A percentile compares a stretch with the other conserved stretches of the same genome.
phyloP scores from a whole-genome alignment of 2,113 vertebrate species.

The Tychaedon coryphoeus region DNA sequence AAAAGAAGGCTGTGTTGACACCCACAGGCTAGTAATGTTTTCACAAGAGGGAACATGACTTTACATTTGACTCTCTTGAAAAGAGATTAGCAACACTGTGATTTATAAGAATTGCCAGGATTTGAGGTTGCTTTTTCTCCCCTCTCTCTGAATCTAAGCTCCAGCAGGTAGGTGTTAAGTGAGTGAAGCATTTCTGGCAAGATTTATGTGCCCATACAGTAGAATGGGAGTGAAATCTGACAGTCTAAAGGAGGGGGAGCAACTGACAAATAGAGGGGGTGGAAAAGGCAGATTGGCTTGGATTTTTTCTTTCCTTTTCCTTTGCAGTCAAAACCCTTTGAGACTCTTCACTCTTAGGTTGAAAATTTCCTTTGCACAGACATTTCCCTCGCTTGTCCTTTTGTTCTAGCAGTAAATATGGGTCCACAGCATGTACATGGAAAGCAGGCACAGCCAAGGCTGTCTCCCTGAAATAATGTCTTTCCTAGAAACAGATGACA shows the following conservation, averaged over 20 bases:
- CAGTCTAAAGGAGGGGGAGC: conserved; percentile 40
- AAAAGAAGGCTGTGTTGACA: conserved; percentile 70
- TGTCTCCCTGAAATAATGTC: neutral
- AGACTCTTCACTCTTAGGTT: conserved; percentile 18
- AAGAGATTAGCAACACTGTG: conserved; percentile 62
- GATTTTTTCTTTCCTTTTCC: conserved; percentile 47
- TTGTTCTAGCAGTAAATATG: conserved; percentile 37
- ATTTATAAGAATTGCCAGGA: conserved; percentile 61
- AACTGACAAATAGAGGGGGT: conserved; percentile 29
- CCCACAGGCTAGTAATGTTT: conserved; percentile 73
- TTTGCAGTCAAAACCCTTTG: conserved; percentile 33
- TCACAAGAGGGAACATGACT: conserved; percentile 70
- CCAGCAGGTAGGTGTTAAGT: conserved; percentile 63
- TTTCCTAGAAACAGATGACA: conserved; percentile 21
- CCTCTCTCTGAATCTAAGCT: conserved; percentile 22
- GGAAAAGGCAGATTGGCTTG: conserved; percentile 42
- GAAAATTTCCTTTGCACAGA: conserved; percentile 44
- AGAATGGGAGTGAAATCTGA: conserved; percentile 58
- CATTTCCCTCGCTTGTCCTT: conserved; percentile 32
- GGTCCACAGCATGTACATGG: neutral
- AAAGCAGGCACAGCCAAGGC: neutral
- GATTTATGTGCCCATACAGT: conserved; percentile 44
- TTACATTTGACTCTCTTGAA: conserved; percentile 69
- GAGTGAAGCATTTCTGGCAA: conserved; percentile 63
- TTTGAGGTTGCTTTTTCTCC: conserved; percentile 29